Base-by-base conservation (phyloP, 1,140 invertebrate species). In the Macrotrachela quadricornifera region DNA sequence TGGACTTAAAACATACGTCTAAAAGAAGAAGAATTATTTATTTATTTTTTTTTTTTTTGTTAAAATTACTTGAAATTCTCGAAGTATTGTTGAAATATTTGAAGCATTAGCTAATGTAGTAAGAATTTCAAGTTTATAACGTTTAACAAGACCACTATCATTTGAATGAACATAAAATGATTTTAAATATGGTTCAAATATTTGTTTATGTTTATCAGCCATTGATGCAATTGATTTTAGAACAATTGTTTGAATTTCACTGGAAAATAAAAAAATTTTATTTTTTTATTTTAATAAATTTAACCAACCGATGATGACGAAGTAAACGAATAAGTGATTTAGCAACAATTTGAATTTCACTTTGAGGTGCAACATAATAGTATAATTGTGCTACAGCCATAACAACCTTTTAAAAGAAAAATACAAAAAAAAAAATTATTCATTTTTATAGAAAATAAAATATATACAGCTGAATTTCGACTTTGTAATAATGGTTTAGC, bases 181-280 rank as follows among this genome's bases (percentile, higher is more conserved):
- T 66, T 96, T 97, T 38, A 99, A 72, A 66, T 85, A 91, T n/a
- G 88, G 84, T 63, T 95, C 87, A 74, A 99, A 99, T 72, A 96
- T 82, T 10, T 77, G 46, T 3, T 52, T 13, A 44, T 51, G 40
- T 46, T 51, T 50, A 56, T 46, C 49, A 48, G 38, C 45, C 37
- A 44, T 51, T 21, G 18, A 58, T 54, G 58, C 17, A 53, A 49
- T 48, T 14, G 39, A 51, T 48, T 50, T 50, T 14, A 50, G 14
- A 13, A 50, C 42, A 39, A 50, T 51, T n/a, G 48, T 51, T 55
- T 51, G 48, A 14, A 55, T 45, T 42, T 55, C 49, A 4, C 21
- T 49, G 9, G 10, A 17, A 8, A 38, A 49, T 13, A 14, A 39
- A 57, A 63, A 61, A 58, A 68, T 66, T 64, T 63, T 57, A 66